Evolutionary conservation across 2,888 invertebrate genomes (phyloP), one percentile per base, ranked within the genome.

Genomic region (Papilio protenor): DNA sequence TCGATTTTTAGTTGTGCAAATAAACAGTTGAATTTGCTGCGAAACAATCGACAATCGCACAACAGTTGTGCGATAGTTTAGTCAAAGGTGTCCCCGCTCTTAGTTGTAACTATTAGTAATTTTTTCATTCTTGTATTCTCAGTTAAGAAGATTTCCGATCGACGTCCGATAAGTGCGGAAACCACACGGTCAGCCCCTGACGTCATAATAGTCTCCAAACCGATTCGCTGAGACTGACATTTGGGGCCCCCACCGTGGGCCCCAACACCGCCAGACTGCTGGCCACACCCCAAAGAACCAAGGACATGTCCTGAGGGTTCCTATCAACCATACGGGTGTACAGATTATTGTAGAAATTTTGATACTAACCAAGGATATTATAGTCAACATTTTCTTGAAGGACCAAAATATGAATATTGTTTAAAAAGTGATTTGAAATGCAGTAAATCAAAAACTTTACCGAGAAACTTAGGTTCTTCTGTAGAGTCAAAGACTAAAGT

Each of bases 101-200:
- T 40, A 33, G 3, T 33, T 33, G 33, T 33, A 33, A 40, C 40
- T 6, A 23, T 52, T 70, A 21, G 45, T 69, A 70, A 18, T 1
- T 23, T 75, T 23, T 27, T 52, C 33, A 49, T 71, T 72, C 18
- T 14, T 71, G 11, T 33, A 14, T 61, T 40, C 33, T 82, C 92
- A 94, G 94, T 89, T 84, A 94, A 94, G 89, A 94, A 93, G 84
- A 84, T 89, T 18, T 81, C 87, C 0, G 94, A 94, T 70, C 94
- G 96, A 64, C 94, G 97, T 73, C 97, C 97, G 70, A 97, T 97
- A 92, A 97, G 97, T 91, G 96, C 96, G 79, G 97, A 98, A 88
- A 98, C 98, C 77, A 97, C 98, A 79, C 97, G 98, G 86, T 98
- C 98, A 77, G 98, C 98, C 1, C 98, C 98, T 73, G 98, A 98